Evolutionary conservation across 2,888 invertebrate genomes (phyloP).

Genomic region (Phlogophora meticulosa): DNA sequence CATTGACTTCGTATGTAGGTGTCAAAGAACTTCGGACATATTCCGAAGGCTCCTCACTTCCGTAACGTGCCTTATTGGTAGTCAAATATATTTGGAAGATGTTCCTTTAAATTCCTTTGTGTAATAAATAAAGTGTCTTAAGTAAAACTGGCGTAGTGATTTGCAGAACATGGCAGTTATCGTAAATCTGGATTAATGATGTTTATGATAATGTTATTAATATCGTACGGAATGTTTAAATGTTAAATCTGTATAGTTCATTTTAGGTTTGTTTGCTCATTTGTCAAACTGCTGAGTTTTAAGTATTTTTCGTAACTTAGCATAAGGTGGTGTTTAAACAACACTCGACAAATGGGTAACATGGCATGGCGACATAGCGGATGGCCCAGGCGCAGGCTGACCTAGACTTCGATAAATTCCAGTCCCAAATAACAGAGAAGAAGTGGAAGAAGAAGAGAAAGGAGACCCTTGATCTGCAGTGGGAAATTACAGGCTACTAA

Average conservation of each 20-base stretch:
- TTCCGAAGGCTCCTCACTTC: constrained; percentile 40
- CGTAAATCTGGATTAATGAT: constrained; percentile 44
- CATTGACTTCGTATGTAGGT: constrained; percentile 29
- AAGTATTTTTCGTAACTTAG: too few relatives aligned
- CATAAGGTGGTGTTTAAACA: too few relatives aligned
- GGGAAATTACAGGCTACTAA: too few relatives aligned
- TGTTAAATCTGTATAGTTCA: constrained; percentile 4
- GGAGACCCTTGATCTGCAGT: too few relatives aligned
- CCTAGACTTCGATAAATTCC: too few relatives aligned
- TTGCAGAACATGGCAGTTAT: constrained; percentile 37
- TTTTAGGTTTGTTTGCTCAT: constrained; percentile 3
- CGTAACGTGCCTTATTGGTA: constrained; percentile 25
- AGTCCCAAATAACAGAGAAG: too few relatives aligned
- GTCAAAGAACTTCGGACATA: constrained; percentile 39
- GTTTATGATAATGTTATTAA: constrained; percentile 40
- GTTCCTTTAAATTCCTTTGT: constrained; percentile 40
- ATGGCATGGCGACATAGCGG: too few relatives aligned
- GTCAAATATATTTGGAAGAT: constrained; percentile 21
- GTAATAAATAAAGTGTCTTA: constrained; percentile 14
- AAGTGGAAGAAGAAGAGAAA: too few relatives aligned
- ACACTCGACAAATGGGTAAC: too few relatives aligned
- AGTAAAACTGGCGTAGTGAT: constrained; percentile 20
- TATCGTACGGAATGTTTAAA: constrained; percentile 13
- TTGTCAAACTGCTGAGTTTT: not conserved
- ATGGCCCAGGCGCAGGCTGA: too few relatives aligned